Base-by-base conservation (phyloP, 2,797 vertebrate species). In the Crypturellus tataupa region DNA sequence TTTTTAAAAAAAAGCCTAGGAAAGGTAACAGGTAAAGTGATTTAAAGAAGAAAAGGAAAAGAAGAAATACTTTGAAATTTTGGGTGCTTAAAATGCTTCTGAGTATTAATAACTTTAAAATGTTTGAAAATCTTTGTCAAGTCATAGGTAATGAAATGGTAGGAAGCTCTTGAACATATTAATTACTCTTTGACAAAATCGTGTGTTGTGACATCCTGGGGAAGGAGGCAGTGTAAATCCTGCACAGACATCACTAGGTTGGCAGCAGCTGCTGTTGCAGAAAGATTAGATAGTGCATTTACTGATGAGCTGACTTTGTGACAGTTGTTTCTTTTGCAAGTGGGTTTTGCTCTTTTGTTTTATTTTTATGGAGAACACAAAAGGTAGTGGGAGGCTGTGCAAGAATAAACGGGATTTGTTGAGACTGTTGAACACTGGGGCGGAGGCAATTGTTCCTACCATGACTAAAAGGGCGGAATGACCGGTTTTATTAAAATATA, bases 381-480 rank as follows among this genome's bases (percentile, higher is more conserved):
- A 90, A 92, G 33, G 63, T 87, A 89, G 56, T 39, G 76, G 18
- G 87, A 83, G 65, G 12, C 76, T 31, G 85, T 80, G 49, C 44
- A 85, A 64, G 68, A 77, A 46, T 68, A 90, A 85, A 44, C 31
- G 78, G 49, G 49, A 42, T 90, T 89, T 89, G 7, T 89, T 83
- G 29, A 65, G 47, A 56, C 18, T 80, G 15, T 90, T 4, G 69
- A 83, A 92, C 39, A 37, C 21, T 40, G 67, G 15, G 55, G 39
- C 87, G 89, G 77, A 91, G 73, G 49, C 24, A 73, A 46, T 80
- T 72, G 59, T 73, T 75, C 53, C 56, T 94, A 37, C 62, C 85
- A 58, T 78, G 68, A 85, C 86, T 89, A 51, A 80, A 92, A 85
- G 80, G 47, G 33, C 93, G 80, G 73, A 95, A 94, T 84, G 70